phyloP scores from a whole-genome alignment of 2,888 invertebrate species.

The Mesopsocus fuscifrons region DNA sequence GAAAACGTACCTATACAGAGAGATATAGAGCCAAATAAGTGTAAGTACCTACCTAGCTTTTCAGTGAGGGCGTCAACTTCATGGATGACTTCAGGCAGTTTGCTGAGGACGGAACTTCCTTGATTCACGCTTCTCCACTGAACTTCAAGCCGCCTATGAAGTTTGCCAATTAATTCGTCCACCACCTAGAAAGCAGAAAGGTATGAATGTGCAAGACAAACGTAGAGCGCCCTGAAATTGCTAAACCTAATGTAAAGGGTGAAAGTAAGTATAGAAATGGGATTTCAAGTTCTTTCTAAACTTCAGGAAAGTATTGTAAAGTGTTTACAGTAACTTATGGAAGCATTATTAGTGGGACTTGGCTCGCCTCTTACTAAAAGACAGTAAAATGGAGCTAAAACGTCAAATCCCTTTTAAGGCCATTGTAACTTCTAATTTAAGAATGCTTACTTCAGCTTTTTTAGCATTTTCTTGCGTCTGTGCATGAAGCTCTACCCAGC shows the following conservation, averaged over 20 bases:
- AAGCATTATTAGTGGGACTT: too few species aligned
- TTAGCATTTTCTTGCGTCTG: slow-evolving; percentile 42
- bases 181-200: slow-evolving; percentile 19
- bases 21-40: slow-evolving; percentile 18
- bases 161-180: slow-evolving; percentile 26
- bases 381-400: too few species aligned
- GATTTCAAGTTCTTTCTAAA: too few species aligned
- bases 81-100: slow-evolving; percentile 28
- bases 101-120: slow-evolving; percentile 25
- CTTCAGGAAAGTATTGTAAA: too few species aligned
- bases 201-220: too few species aligned
- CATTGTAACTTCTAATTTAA: too few species aligned
- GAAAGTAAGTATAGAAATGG: too few species aligned
- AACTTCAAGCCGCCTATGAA: slow-evolving; percentile 27
- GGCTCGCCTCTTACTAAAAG: too few species aligned
- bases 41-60: slow-evolving; percentile 24
- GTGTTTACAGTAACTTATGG: too few species aligned
- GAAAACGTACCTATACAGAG: slow-evolving; percentile 10
- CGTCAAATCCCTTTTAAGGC: too few species aligned
- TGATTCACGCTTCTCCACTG: slow-evolving; percentile 26
- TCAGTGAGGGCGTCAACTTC: slow-evolving; percentile 28
- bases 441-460: slow-evolving; percentile 31
- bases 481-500: slow-evolving; percentile 50
- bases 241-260: neutral
- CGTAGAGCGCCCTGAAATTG: too few species aligned